A percentile compares a stretch with the other conserved stretches of the same genome.
These are phyloP conservation scores for Cheilosia variabilis DNA, from an alignment of 2,888 invertebrate species.

Conservation along the genomic window DNA sequence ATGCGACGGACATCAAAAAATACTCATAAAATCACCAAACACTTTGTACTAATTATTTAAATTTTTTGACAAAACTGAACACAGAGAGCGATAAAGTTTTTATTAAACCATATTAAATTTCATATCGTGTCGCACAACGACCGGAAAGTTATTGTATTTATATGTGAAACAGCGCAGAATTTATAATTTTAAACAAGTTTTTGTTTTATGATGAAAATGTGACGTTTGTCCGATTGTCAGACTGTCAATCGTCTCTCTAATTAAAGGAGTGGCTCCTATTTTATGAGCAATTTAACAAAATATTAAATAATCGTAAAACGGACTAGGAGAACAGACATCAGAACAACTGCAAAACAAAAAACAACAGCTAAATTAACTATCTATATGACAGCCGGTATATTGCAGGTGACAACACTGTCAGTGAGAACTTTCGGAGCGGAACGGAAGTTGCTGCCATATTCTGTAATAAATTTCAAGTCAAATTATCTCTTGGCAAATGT, in stretches of 20 bases:
- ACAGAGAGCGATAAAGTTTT: conserved; percentile 30
- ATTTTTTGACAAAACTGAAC: conserved; percentile 33
- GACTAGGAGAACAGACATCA: conserved; percentile 20
- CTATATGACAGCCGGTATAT: not conserved
- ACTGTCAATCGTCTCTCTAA: not conserved
- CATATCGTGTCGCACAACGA: conserved; percentile 37
- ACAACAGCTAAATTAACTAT: not conserved
- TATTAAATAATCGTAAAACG: conserved; percentile 44
- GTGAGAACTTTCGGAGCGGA: not conserved
- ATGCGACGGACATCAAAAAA: conserved; percentile 35
- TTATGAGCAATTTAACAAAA: conserved; percentile 39
- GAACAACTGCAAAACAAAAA: not conserved
- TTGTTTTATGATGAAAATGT: conserved; percentile 6
- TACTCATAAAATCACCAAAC: conserved; percentile 52
- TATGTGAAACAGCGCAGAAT: conserved; percentile 18
- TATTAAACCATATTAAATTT: conserved; percentile 52
- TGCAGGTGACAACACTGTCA: conserved; percentile 11
- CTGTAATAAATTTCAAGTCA: conserved; percentile 44
- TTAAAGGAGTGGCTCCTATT: conserved; percentile 36
- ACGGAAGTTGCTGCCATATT: conserved; percentile 48
- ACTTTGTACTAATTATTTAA: conserved; percentile 59
- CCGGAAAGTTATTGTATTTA: conserved; percentile 36
- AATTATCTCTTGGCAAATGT: conserved; percentile 50
- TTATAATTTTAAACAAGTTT: conserved; percentile 19
- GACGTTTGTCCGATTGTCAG: conserved; percentile 14